Percentiles rank a stretch among this genome's conserved stretches.
Conservation (phyloP, 35 echinoderm and acorn worm species). For the Lytechinus variegatus region DNA sequence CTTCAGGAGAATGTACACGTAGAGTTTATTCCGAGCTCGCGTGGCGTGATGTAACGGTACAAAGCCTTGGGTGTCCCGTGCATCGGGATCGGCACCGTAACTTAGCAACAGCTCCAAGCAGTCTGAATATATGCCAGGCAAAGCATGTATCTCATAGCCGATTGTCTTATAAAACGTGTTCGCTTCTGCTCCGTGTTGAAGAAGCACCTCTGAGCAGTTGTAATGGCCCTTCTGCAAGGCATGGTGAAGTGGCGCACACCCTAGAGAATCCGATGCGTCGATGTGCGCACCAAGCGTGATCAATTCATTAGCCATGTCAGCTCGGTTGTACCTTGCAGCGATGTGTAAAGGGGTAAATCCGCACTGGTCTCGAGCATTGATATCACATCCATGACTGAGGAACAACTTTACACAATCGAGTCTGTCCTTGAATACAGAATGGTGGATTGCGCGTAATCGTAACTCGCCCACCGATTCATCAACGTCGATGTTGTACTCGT, state of each 20-base stretch:
- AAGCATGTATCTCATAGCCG: slow-evolving; percentile 82
- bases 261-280: slow-evolving; percentile 68
- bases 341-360: slow-evolving; percentile 87
- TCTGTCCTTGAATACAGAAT: slow-evolving; percentile 84
- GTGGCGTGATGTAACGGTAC: slow-evolving; percentile 78
- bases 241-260: slow-evolving; percentile 74
- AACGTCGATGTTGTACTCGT: slow-evolving; percentile 54
- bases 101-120: slow-evolving; percentile 84
- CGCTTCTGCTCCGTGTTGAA: slow-evolving; percentile 80
- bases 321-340: slow-evolving; percentile 69
- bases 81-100: slow-evolving; percentile 84
- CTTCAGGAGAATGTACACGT: slow-evolving; percentile 72
- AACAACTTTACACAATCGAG: slow-evolving; percentile 78
- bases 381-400: slow-evolving; percentile 65
- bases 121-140: slow-evolving; percentile 68
- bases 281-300: slow-evolving; percentile 69
- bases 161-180: slow-evolving; percentile 79
- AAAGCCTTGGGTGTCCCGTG: slow-evolving; percentile 66
- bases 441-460: slow-evolving; percentile 80
- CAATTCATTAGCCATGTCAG: slow-evolving; percentile 62
- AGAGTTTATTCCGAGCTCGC: slow-evolving; percentile 75
- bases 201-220: slow-evolving; percentile 65
- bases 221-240: slow-evolving; percentile 84
- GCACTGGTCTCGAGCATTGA: slow-evolving; percentile 80
- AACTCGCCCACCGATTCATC: slow-evolving; percentile 73